Percentiles rank a stretch among this genome's conserved stretches.
Conservation (phyloP, 2,113 vertebrate species). For the Mastomys coucha region DNA sequence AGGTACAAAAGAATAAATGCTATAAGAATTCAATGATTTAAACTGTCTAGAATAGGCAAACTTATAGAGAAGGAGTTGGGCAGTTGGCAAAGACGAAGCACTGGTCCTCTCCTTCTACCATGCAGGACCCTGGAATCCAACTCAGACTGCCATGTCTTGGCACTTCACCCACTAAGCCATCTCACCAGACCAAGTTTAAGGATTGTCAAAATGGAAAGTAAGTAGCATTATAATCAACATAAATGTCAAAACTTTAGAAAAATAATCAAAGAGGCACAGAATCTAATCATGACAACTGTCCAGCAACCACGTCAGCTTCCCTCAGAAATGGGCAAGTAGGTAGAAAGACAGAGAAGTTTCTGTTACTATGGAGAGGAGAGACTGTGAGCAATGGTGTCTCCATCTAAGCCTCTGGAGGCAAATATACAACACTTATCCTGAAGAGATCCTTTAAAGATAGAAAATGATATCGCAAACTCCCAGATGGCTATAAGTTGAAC, state of each 20-base stretch:
- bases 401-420: neutral
- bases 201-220: conserved; percentile 20
- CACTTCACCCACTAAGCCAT: neutral
- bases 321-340: conserved; percentile 9
- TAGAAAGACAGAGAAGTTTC: neutral
- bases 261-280: neutral
- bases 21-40: neutral
- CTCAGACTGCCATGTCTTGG: neutral
- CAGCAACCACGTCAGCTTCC: neutral
- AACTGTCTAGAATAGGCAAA: neutral
- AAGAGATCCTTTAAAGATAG: conserved; percentile 41
- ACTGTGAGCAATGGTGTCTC: neutral
- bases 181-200: neutral
- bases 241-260: conserved; percentile 18
- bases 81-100: neutral
- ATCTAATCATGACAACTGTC: neutral
- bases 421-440: conserved; percentile 22
- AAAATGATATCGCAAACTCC: conserved; percentile 39
- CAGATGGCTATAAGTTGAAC: conserved; percentile 26
- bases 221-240: conserved; percentile 16
- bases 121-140: neutral
- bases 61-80: neutral
- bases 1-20: neutral
- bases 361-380: neutral
- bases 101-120: neutral